Evolutionary conservation across 2,113 vertebrate species (phyloP).

Genomic region (Leptocoma aspasia): DNA sequence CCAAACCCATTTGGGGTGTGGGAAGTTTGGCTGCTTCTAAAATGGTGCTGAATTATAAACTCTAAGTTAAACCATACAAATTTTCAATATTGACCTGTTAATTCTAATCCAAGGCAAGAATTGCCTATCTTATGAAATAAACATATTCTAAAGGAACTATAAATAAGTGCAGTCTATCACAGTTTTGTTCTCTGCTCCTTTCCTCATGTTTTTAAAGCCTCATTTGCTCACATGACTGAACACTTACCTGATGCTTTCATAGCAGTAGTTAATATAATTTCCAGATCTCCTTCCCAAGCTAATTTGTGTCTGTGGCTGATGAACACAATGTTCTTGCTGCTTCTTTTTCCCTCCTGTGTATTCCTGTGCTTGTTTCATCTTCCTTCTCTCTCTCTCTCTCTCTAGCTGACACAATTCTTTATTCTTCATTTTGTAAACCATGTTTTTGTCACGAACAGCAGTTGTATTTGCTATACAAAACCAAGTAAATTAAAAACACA

Average conservation of each 20-base stretch:
- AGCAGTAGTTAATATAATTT: neutral
- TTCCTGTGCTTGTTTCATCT: neutral
- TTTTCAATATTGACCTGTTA: neutral
- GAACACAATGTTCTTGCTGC: neutral
- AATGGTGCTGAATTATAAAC: neutral
- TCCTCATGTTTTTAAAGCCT: neutral
- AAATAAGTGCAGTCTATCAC: neutral
- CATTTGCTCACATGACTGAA: neutral
- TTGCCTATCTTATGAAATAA: neutral
- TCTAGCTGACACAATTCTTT: neutral
- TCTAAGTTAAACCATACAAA: neutral
- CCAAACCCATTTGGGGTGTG: accelerated
- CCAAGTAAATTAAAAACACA: neutral
- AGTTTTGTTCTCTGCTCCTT: neutral
- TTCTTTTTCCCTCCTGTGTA: neutral
- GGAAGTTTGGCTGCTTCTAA: neutral
- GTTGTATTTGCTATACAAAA: neutral
- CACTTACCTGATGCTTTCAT: neutral
- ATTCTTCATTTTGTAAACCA: neutral
- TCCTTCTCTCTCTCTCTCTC: neutral
- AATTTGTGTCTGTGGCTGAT: neutral
- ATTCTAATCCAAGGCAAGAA: neutral
- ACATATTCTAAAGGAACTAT: neutral
- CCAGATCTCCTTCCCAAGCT: neutral
- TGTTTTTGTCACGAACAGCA: neutral